phyloP scores from a whole-genome alignment of 2,797 vertebrate genomes.

The Carduelis carduelis region DNA sequence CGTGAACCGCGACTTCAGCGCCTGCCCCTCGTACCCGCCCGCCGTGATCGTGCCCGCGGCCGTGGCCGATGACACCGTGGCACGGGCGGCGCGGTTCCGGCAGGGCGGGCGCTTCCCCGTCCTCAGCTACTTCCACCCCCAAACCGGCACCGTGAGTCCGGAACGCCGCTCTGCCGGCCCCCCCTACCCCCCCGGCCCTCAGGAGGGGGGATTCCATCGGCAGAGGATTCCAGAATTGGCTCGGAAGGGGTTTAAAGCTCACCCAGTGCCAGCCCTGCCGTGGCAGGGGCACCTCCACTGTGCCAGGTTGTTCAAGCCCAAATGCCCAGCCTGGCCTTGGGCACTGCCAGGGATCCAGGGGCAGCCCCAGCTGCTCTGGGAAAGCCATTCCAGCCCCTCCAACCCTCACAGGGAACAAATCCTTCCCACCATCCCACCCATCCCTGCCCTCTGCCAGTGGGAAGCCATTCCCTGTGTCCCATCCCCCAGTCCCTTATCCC shows the following conservation, averaged over 20 bases:
- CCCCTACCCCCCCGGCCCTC: background rate
- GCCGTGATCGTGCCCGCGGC: conserved; percentile 76
- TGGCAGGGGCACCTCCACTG: rapidly evolving
- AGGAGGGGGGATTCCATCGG: rapidly evolving
- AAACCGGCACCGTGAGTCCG: conserved; percentile 75
- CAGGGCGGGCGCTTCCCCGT: conserved; percentile 85
- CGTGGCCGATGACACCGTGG: conserved; percentile 70
- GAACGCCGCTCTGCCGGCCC: background rate
- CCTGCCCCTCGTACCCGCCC: conserved; percentile 81
- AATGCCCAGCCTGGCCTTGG: rapidly evolving
- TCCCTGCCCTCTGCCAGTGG: background rate
- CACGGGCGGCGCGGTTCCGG: conserved; percentile 78
- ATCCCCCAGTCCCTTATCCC: background rate
- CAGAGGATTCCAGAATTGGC: rapidly evolving
- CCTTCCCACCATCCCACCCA: background rate
- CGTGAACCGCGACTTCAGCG: conserved; percentile 78
- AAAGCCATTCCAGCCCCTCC: background rate
- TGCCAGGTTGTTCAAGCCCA: rapidly evolving
- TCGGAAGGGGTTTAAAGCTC: background rate
- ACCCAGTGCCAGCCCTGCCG: rapidly evolving
- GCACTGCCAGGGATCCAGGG: background rate
- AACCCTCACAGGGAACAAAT: rapidly evolving
- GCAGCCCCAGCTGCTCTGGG: background rate
- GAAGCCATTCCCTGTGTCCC: background rate
- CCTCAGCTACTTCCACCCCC: conserved; percentile 83